phyloP scores from a whole-genome alignment of 2,797 vertebrate species.

The Pseudotriccus pelzelni region DNA sequence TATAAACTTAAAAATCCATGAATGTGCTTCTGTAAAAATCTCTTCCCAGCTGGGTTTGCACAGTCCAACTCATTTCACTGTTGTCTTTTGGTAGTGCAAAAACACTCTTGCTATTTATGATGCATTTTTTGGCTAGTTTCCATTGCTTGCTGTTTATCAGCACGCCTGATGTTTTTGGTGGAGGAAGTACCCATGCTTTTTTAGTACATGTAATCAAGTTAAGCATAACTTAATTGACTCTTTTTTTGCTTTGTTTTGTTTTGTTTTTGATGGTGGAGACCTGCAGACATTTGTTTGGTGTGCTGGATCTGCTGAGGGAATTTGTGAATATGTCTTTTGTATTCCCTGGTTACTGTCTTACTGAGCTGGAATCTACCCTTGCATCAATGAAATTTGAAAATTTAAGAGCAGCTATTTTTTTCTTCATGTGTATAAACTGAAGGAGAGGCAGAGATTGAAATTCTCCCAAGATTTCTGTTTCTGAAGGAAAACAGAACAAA shows the following conservation, averaged over 20 bases:
- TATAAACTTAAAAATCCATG: neutral
- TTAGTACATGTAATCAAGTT: neutral
- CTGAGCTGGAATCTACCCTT: neutral
- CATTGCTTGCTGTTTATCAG: constrained; percentile 8
- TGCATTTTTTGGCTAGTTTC: neutral
- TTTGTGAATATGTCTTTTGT: neutral
- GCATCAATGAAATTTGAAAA: neutral
- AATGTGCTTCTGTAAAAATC: neutral
- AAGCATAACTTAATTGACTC: neutral
- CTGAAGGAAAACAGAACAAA: neutral
- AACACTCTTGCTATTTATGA: neutral
- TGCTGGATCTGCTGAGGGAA: neutral
- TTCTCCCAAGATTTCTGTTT: neutral
- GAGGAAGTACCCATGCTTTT: neutral
- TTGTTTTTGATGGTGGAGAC: neutral
- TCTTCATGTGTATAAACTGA: neutral
- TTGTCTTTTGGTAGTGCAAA: neutral
- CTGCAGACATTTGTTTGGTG: neutral
- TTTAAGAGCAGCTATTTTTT: neutral
- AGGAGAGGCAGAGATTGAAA: neutral
- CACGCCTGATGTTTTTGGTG: neutral
- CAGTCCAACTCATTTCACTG: neutral
- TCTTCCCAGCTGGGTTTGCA: neutral
- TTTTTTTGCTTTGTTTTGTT: neutral
- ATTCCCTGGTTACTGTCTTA: neutral